These are phyloP conservation scores for Tiphia femorata DNA, from an alignment of 2,888 invertebrate species.

Conservation along the genomic window DNA sequence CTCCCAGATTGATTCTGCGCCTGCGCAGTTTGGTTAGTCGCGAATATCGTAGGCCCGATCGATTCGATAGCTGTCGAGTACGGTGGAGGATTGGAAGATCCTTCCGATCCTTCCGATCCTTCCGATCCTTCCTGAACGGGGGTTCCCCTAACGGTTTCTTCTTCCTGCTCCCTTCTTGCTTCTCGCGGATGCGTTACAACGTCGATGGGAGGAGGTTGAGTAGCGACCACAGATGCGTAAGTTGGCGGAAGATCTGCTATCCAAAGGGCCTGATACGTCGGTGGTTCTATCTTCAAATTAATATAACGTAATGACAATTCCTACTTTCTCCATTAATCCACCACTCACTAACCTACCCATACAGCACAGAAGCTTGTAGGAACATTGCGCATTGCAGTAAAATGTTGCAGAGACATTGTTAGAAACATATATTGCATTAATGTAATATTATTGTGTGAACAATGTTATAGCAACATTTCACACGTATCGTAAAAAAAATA, in stretches of 20 bases:
- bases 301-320: background rate
- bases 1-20: no score
- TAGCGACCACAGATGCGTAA: conserved; percentile 40
- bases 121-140: background rate
- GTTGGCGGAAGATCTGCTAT: conserved; percentile 53
- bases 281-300: background rate
- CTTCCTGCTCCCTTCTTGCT: background rate
- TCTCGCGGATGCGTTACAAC: background rate
- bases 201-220: no score
- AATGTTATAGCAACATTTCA: no score
- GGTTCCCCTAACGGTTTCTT: background rate
- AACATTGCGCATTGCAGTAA: no score
- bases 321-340: conserved; percentile 16
- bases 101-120: conserved; percentile 2
- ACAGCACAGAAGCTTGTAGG: no score
- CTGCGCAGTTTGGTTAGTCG: no score
- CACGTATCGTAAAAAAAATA: no score
- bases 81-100: conserved; percentile 11
- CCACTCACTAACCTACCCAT: no score
- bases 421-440: no score
- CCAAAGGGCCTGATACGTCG: conserved; percentile 32
- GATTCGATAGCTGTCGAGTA: conserved; percentile 11
- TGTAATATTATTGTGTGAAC: no score
- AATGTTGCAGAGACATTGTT: no score
- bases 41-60: no score